phyloP scores from a whole-genome alignment of 2,888 invertebrate species.

The Muschampia plurimacula region DNA sequence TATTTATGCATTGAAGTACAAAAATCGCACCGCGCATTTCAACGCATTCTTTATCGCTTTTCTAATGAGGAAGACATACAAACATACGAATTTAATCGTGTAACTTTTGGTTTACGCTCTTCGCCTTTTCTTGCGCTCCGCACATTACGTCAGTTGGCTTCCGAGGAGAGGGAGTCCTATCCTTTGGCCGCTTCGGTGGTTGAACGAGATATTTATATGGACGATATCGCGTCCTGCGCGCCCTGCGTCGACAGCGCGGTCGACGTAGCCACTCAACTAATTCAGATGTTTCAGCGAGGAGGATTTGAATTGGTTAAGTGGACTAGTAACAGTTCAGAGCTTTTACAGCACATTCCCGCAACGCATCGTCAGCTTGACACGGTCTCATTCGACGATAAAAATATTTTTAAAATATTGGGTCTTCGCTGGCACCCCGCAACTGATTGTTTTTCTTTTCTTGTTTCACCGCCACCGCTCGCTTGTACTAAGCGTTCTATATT shows the following conservation, averaged over 20 bases:
- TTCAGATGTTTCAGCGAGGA: slow-evolving; percentile 32
- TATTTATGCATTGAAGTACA: slow-evolving; percentile 29
- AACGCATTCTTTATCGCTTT: slow-evolving; percentile 40
- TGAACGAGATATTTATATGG: slow-evolving; percentile 2
- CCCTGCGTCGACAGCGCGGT: neutral
- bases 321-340: slow-evolving; percentile 20
- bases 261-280: neutral
- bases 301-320: slow-evolving; percentile 43
- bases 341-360: slow-evolving; percentile 36
- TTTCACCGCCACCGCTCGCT: neutral
- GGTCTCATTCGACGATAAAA: slow-evolving; percentile 26
- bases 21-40: slow-evolving; percentile 35
- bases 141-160: slow-evolving; percentile 1
- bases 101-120: slow-evolving; percentile 41
- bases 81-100: slow-evolving; percentile 38
- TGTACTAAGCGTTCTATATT: slow-evolving; percentile 13
- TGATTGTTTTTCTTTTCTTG: slow-evolving; percentile 25
- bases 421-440: slow-evolving; percentile 36
- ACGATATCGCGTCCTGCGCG: slow-evolving; percentile 1
- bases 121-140: slow-evolving; percentile 23
- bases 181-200: neutral
- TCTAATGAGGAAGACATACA: slow-evolving; percentile 11
- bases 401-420: slow-evolving; percentile 39
- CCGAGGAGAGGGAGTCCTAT: slow-evolving; percentile 1
- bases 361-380: slow-evolving; percentile 23